phyloP scores from a whole-genome alignment of 2,113 vertebrate genomes.

The Peromyscus leucopus region DNA sequence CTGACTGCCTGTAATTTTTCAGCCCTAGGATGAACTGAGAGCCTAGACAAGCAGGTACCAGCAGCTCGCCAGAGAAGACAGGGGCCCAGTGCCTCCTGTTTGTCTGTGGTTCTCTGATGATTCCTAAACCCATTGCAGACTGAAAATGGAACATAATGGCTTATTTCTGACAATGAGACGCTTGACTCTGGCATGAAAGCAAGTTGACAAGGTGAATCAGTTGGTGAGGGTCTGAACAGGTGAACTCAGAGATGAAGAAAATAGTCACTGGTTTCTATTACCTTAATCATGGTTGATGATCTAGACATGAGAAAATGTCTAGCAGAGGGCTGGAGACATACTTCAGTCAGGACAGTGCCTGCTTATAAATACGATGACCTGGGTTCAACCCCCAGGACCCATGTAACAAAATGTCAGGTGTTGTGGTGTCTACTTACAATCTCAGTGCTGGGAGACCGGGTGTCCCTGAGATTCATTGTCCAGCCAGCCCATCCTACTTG shows the following conservation, averaged over 20 bases:
- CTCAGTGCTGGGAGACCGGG: background rate
- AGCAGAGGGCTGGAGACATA: background rate
- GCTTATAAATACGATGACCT: background rate
- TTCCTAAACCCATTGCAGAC: background rate
- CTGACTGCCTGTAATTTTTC: background rate
- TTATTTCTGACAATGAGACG: background rate
- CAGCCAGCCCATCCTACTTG: background rate
- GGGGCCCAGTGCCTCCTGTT: background rate
- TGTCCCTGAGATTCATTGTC: background rate
- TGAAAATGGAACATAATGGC: background rate
- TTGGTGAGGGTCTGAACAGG: background rate
- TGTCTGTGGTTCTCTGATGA: background rate
- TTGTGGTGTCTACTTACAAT: background rate
- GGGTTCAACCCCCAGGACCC: background rate
- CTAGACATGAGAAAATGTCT: background rate
- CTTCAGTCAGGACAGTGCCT: background rate
- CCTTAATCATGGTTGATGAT: background rate
- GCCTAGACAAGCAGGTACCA: background rate
- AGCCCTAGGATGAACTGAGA: background rate
- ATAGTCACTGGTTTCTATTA: background rate
- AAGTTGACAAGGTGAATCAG: background rate
- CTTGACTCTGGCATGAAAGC: background rate
- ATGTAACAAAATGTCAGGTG: background rate
- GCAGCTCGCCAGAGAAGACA: background rate
- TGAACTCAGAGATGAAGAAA: background rate